phyloP scores from a whole-genome alignment of 2,797 vertebrate genomes.

The Parauchenoglanis punctatus region DNA sequence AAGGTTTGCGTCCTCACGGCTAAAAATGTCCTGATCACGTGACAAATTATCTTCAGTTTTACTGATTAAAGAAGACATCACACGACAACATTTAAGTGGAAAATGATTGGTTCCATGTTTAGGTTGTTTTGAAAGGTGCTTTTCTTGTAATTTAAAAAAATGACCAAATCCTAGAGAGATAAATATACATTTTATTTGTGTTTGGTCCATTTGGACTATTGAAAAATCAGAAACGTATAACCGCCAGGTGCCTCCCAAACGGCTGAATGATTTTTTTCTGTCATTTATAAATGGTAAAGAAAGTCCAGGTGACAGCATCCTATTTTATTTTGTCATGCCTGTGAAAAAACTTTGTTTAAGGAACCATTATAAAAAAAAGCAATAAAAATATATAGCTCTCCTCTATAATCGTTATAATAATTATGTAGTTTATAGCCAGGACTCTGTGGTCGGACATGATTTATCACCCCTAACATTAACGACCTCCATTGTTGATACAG shows the following conservation, averaged over 20 bases:
- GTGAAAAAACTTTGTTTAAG: constrained; percentile 16
- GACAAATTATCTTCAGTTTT: background rate
- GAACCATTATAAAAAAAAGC: background rate
- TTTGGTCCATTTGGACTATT: background rate
- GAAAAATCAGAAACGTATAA: background rate
- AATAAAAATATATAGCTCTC: constrained; percentile 17
- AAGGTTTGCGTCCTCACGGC: background rate
- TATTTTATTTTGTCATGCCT: constrained; percentile 17
- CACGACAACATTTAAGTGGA: background rate
- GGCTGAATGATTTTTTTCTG: background rate
- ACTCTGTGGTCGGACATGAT: constrained; percentile 58
- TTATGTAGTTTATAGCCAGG: constrained; percentile 38
- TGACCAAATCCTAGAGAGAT: background rate
- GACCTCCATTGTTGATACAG: constrained; percentile 74
- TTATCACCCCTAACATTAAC: constrained; percentile 62
- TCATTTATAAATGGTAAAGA: background rate
- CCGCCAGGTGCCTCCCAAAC: background rate
- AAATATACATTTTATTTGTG: background rate
- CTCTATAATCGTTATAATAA: constrained; percentile 40
- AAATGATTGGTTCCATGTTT: background rate
- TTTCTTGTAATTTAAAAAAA: background rate
- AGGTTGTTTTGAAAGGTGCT: background rate
- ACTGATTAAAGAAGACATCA: background rate
- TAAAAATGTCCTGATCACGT: background rate
- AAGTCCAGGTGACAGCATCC: background rate